Evolutionary conservation across 2,888 invertebrate genomes (phyloP), one percentile per base, ranked within the genome.

Genomic region (Aethes cnicana): DNA sequence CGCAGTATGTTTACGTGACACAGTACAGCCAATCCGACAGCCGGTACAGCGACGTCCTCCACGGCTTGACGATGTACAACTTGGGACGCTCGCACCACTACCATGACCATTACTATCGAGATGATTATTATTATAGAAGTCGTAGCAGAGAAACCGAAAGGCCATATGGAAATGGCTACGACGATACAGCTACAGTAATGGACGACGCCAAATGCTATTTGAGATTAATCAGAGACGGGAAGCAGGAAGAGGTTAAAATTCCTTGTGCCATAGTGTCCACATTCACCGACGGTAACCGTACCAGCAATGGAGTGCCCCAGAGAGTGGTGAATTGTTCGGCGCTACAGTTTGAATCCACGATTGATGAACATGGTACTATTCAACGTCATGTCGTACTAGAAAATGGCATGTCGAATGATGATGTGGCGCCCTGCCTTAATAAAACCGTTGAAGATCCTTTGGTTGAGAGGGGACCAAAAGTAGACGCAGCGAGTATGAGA

Each of bases 211-310:
- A 33, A 26, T 50, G 50, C 23, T 36, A 21, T 28, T 41, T 50
- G 14, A 39, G 28, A 23, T 35, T 54, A 20, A 20, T 21, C 8
- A 53, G 48, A 28, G 14, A 55, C 5, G 32, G 26, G 5, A 43
- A 55, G 25, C 9, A 35, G 21, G 44, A 58, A 28, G 41, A 42
- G 16, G 11, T 58, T 5, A 56, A 39, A 25, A 39, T 60, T 17
- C 60, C 60, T 1, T 60, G 60, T 39, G 60, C 58, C 26, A 60
- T 58, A 14, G 60, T 60, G 5, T 58, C 60, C 3, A 60, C 60
- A 3, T 60, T 60, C 18, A 30, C 20, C 17, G 39, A 23, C 41
- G 53, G 26, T 20, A 28, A 5, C 2, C 25, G 12, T 20, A 12
- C n/a, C 20, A 14, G 4, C 12, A 4, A n/a, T n/a, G n/a, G n/a